Conservation (phyloP, 1,140 invertebrate species). For the Tetramorium parvispinum region DNA sequence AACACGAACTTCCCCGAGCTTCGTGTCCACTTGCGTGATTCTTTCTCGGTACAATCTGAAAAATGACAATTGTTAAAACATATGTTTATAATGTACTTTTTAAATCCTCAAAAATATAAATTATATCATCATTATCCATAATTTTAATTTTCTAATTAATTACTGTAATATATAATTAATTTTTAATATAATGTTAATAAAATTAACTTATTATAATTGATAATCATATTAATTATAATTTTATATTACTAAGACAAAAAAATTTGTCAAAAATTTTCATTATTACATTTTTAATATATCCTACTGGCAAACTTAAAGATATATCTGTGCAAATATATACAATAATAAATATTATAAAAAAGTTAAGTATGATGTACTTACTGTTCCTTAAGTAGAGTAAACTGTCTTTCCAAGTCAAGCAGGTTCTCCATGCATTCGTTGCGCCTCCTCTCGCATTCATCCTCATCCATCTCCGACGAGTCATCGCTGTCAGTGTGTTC, state of each 20-base stretch:
- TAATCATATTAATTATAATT: not conserved
- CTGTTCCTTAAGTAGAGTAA: constrained; percentile 94
- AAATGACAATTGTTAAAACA: constrained; percentile 54
- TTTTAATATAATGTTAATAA: not conserved
- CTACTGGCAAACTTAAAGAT: not conserved
- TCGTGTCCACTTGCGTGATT: constrained; percentile 93
- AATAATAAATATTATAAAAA: not conserved
- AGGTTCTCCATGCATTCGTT: constrained; percentile 94
- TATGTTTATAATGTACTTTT: not conserved
- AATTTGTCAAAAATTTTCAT: not conserved
- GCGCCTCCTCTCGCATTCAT: constrained; percentile 94
- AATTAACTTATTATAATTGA: not conserved
- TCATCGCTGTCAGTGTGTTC: constrained; percentile 92
- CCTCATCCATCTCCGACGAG: constrained; percentile 96
- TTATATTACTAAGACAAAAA: not conserved
- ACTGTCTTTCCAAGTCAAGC: constrained; percentile 95
- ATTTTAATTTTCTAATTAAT: not conserved
- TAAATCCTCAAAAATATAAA: not conserved
- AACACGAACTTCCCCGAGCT: constrained; percentile 93
- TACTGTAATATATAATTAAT: not conserved
- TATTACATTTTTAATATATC: not conserved
- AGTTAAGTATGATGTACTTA: constrained; percentile 80
- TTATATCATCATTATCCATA: not conserved
- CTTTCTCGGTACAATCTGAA: constrained; percentile 93
- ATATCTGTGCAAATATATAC: not conserved